Conservation (phyloP, 2,888 invertebrate genomes). For the Nomada flava region DNA sequence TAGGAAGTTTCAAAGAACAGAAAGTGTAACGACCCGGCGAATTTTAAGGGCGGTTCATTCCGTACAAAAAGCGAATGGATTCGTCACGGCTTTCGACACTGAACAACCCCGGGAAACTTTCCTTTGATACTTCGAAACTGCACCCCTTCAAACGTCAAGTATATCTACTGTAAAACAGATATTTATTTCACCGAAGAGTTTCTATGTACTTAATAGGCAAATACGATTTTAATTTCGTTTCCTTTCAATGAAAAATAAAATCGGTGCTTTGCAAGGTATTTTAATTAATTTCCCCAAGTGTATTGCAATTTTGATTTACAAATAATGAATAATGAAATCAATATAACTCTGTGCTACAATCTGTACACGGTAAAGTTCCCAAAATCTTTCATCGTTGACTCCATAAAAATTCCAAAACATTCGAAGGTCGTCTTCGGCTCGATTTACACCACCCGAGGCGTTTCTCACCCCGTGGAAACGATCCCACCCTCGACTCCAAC, state of each 20-base stretch:
- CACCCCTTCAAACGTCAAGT: neutral
- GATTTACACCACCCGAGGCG: neutral
- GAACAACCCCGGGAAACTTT: neutral
- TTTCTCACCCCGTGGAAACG: slow-evolving; percentile 22
- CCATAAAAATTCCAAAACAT: neutral
- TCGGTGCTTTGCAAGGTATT: too few species aligned
- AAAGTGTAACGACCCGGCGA: slow-evolving; percentile 47
- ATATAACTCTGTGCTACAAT: too few species aligned
- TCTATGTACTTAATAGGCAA: neutral
- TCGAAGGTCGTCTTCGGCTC: neutral
- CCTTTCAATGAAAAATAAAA: neutral
- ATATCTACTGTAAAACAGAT: neutral
- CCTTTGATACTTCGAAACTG: neutral
- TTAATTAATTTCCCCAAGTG: too few species aligned
- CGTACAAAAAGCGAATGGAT: neutral
- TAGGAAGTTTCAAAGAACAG: slow-evolving; percentile 55
- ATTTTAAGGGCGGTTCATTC: slow-evolving; percentile 36
- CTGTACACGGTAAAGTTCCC: neutral
- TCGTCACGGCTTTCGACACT: slow-evolving; percentile 10
- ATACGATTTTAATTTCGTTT: neutral
- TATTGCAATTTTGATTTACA: too few species aligned
- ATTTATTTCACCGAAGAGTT: neutral
- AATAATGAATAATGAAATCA: too few species aligned
- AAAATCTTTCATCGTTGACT: neutral
- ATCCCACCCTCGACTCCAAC: neutral